phyloP scores from a whole-genome alignment of 1,140 invertebrate genomes.

The Agraylea sexmaculata region DNA sequence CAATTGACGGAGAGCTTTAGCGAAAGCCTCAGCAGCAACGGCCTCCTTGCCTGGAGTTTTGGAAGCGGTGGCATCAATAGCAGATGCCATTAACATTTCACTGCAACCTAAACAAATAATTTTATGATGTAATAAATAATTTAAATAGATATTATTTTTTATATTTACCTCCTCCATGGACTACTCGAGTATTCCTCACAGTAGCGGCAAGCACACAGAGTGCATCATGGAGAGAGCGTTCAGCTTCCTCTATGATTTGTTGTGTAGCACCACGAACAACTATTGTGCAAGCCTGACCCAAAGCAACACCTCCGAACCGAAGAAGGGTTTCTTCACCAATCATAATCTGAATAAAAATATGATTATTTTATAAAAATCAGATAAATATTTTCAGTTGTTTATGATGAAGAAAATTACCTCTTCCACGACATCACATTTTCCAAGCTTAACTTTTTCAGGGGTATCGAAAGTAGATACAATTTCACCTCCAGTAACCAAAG shows the following conservation, averaged over 20 bases:
- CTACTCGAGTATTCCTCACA: conserved; percentile 81
- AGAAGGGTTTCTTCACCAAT: conserved; percentile 96
- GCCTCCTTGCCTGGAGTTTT: conserved; percentile 95
- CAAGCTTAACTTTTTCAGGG: conserved; percentile 84
- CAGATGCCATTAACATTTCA: conserved; percentile 95
- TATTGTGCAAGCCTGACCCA: conserved; percentile 95
- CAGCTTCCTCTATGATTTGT: conserved; percentile 98
- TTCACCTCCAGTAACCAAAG: conserved; percentile 95
- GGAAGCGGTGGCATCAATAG: conserved; percentile 70
- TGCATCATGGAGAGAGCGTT: conserved; percentile 95
- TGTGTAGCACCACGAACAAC: conserved; percentile 97
- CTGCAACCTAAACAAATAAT: conserved; percentile 50
- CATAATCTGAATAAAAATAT: conserved; percentile 54
- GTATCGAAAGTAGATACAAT: conserved; percentile 98
- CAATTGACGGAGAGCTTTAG: conserved; percentile 72
- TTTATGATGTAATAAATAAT: conserved; percentile 9
- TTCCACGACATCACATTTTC: conserved; percentile 91
- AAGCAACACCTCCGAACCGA: conserved; percentile 86
- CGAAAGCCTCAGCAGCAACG: conserved; percentile 94
- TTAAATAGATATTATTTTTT: too few relatives aligned
- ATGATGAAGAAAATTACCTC: too few relatives aligned
- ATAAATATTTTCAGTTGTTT: neutral
- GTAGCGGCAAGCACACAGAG: conserved; percentile 94
- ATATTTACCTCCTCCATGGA: conserved; percentile 77
- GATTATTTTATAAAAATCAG: conserved; percentile 1